Base-by-base conservation (phyloP, 2,888 invertebrate species). In the Ophonus ardosiacus region DNA sequence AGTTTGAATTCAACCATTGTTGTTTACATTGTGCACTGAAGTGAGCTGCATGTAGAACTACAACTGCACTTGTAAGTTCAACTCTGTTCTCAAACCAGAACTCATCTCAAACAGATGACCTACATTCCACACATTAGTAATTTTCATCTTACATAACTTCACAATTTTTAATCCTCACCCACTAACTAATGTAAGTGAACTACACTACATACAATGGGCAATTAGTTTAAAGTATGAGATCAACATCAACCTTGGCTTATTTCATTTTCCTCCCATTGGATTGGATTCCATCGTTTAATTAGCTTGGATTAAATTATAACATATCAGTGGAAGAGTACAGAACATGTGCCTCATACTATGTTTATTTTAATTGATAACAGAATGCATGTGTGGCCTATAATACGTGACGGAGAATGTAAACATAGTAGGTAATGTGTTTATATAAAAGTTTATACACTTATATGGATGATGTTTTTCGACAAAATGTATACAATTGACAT, bases 351-450 rank as follows among this genome's bases (percentile, higher is more conserved):
- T 43, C 4, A 43, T 74, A 43, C 40, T 43, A 43, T 74, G 79
- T 79, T 79, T 59, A 31, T 79, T 13, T 79, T 61, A 59, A 61
- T 59, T 59, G 79, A 79, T 74, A 31, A 59, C 24, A 61, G 59
- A 61, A 38, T 57, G 40, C 79, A 79, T 79, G 61, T 79, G 79
- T 79, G 79, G 61, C 79, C 79, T 15, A 79, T 61, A 79, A 79
- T 79, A 79, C 61, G 79, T 79, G 79, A 57, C 10, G 13, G 61
- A 18, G 4, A 17, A 7, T 61, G n/a, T 79, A 79, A 79, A 79
- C 79, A 79, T 51, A 31, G 31, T 51, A 13, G 13, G 43, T 51
- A 13, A 51, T 51, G 43, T 51, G 43, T 51, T 51, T 51, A 13
- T 51, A 13, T 51, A 51, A 10, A 21, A 51, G 8, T 51, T 51